phyloP scores from a whole-genome alignment of 2,797 vertebrate genomes.

The Gallinago nigripennis region DNA sequence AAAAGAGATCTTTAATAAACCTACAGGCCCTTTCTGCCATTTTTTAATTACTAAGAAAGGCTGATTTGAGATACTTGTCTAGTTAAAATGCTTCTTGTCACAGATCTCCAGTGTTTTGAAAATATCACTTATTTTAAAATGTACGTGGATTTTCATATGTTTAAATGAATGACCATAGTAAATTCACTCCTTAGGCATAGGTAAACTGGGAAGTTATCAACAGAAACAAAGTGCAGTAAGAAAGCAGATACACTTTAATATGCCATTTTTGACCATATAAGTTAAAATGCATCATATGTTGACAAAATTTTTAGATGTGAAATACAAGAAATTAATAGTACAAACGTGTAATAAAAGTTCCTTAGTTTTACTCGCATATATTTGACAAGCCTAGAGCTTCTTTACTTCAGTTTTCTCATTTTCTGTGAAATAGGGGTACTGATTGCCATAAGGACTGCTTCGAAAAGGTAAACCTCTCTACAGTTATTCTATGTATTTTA shows the following conservation, averaged over 20 bases:
- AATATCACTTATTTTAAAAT: background rate
- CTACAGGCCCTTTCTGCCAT: background rate
- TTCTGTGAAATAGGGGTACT: background rate
- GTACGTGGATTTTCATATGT: background rate
- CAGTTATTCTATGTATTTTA: background rate
- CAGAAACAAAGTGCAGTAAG: background rate
- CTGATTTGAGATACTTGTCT: background rate
- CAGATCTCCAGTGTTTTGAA: background rate
- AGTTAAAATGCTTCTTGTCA: background rate
- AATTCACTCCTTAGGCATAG: background rate
- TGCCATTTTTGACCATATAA: background rate
- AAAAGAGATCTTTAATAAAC: background rate
- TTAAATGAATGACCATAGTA: background rate
- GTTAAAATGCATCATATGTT: background rate
- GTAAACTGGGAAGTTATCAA: background rate
- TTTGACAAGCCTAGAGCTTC: background rate
- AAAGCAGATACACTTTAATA: background rate
- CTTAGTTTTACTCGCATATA: background rate
- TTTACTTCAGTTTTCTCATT: background rate
- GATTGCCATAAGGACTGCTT: background rate
- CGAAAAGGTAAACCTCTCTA: background rate
- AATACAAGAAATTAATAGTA: background rate
- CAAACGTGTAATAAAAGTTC: background rate
- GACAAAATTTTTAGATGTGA: background rate
- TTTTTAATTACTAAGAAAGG: background rate